Evolutionary conservation across 2,797 vertebrate species (phyloP).

Genomic region (Pygocentrus nattereri): DNA sequence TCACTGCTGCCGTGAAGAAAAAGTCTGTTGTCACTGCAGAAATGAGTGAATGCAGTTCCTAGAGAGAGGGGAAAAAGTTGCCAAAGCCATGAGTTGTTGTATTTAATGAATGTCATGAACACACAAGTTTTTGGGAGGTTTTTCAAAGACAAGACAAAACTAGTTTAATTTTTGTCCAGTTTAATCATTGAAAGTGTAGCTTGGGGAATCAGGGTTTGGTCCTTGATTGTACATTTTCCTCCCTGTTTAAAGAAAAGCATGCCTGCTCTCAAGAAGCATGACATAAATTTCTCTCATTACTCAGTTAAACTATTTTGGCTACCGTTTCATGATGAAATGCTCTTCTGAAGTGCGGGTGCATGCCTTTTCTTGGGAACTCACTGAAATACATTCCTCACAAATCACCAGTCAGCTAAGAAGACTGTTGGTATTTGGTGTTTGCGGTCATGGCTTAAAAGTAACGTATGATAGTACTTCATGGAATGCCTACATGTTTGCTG

Average conservation of each 20-base stretch:
- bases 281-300: background rate
- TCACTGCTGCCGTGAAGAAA: background rate
- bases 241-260: background rate
- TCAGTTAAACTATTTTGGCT: background rate
- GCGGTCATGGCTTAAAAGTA: slow-evolving; percentile 6
- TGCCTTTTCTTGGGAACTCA: background rate
- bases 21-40: background rate
- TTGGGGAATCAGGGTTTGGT: slow-evolving; percentile 9
- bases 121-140: background rate
- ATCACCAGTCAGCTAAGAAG: slow-evolving; percentile 9
- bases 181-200: slow-evolving; percentile 12
- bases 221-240: background rate
- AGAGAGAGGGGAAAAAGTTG: background rate
- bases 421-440: background rate
- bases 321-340: background rate
- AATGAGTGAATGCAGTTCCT: background rate
- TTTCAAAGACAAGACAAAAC: background rate
- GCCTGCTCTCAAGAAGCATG: slow-evolving; percentile 2
- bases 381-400: slow-evolving; percentile 16
- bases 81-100: background rate
- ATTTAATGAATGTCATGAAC: background rate
- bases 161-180: background rate
- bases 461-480: background rate
- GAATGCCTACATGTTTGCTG: background rate
- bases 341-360: background rate